Conservation (phyloP, 2,113 vertebrate genomes). For the Cebidichthys violaceus region DNA sequence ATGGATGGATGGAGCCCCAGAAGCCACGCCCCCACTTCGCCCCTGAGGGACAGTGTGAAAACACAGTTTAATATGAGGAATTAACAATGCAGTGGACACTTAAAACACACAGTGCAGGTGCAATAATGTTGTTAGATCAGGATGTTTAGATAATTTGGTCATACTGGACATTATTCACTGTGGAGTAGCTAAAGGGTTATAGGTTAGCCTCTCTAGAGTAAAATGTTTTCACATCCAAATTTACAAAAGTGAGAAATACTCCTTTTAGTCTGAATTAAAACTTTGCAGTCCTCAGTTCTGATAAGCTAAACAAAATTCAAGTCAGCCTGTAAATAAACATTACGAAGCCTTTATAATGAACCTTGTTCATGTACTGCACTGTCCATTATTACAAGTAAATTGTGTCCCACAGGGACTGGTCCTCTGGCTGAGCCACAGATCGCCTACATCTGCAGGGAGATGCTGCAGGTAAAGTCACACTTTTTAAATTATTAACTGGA, state of each 20-base stretch:
- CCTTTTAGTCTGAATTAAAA: neutral
- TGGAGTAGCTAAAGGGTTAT: neutral
- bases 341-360: neutral
- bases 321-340: neutral
- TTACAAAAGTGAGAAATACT: neutral
- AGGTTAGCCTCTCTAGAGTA: neutral
- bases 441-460: constrained; percentile 91
- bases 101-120: no score
- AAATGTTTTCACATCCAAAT: neutral
- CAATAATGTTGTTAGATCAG: no score
- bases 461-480: constrained; percentile 86
- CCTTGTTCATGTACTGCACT: neutral
- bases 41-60: no score
- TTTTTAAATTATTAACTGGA: neutral
- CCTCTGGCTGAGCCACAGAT: constrained; percentile 90
- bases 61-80: no score
- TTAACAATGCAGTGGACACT: no score
- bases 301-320: neutral
- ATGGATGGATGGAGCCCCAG: no score
- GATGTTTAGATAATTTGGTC: no score
- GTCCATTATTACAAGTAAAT: neutral
- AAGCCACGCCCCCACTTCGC: no score
- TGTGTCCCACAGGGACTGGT: constrained; percentile 84
- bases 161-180: neutral
- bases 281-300: neutral